Percentiles rank a stretch among this genome's conserved stretches.
Evolutionary conservation across 2,797 vertebrate genomes (phyloP).

Genomic region (Trachops cirrhosus): DNA sequence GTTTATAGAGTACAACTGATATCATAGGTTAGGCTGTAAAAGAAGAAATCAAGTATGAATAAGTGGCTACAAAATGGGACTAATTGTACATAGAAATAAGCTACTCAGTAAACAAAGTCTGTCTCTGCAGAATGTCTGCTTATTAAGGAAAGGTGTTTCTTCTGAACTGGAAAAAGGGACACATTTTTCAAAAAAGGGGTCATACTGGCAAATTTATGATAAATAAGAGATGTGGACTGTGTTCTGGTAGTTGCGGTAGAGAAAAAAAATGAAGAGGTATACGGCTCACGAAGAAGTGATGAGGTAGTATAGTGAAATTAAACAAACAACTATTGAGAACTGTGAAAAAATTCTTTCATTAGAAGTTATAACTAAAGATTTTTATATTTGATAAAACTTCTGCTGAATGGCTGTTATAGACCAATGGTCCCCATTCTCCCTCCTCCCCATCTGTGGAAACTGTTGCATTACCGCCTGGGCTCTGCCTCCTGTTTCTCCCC

Average conservation of each 20-base stretch:
- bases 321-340: not conserved
- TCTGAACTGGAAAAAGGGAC: not conserved
- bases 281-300: not conserved
- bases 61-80: not conserved
- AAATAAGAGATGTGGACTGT: not conserved
- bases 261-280: not conserved
- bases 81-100: not conserved
- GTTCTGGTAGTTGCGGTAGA: not conserved
- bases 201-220: not conserved
- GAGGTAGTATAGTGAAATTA: not conserved
- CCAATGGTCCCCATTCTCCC: no score
- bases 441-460: no score
- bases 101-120: constrained; percentile 31
- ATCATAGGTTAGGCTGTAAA: not conserved
- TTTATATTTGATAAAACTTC: not conserved
- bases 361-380: not conserved
- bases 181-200: not conserved
- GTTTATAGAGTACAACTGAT: not conserved
- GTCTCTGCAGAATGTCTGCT: not conserved
- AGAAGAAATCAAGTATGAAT: not conserved
- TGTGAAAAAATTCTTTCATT: not conserved
- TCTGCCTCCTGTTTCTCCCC: not conserved
- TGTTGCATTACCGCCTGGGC: no score
- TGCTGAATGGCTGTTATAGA: not conserved
- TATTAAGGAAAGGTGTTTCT: constrained; percentile 20